Conservation (phyloP, 2,888 invertebrate genomes). For the Yponomeuta malinellus region DNA sequence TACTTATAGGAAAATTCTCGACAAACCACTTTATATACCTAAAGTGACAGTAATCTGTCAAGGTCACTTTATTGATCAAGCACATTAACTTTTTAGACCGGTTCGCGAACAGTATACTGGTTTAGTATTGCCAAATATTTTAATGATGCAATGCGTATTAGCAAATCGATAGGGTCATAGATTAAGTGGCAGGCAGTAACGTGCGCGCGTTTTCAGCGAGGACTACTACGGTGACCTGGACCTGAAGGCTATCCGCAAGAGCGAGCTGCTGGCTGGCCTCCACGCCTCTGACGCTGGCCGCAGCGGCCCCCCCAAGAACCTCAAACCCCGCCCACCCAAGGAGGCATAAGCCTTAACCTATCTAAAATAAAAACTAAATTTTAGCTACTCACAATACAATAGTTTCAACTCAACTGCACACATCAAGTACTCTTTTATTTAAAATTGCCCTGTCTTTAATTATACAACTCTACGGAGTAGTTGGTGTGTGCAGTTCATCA, state of each 20-base stretch:
- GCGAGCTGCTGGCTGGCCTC: slow-evolving; percentile 90
- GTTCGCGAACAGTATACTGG: neutral
- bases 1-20: neutral
- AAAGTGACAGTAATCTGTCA: neutral
- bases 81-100: neutral
- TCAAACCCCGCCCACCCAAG: slow-evolving; percentile 76
- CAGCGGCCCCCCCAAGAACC: slow-evolving; percentile 59
- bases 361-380: slow-evolving; percentile 41
- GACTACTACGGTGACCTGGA: slow-evolving; percentile 97
- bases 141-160: neutral
- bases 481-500: slow-evolving; percentile 46
- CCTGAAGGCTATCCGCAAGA: slow-evolving; percentile 95
- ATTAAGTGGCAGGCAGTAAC: slow-evolving; percentile 59
- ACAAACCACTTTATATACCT: neutral
- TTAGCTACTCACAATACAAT: slow-evolving; percentile 49
- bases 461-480: slow-evolving; percentile 23
- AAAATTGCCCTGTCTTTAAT: slow-evolving; percentile 19
- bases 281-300: slow-evolving; percentile 75
- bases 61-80: neutral
- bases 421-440: slow-evolving; percentile 33
- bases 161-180: neutral
- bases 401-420: slow-evolving; percentile 35
- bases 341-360: slow-evolving; percentile 56
- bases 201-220: slow-evolving; percentile 85
- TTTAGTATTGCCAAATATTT: neutral